A percentile compares a stretch with the other conserved stretches of the same genome.
These are phyloP conservation scores for Threskiornis aethiopicus DNA, from an alignment of 2,797 vertebrate genomes.

Conservation along the genomic window DNA sequence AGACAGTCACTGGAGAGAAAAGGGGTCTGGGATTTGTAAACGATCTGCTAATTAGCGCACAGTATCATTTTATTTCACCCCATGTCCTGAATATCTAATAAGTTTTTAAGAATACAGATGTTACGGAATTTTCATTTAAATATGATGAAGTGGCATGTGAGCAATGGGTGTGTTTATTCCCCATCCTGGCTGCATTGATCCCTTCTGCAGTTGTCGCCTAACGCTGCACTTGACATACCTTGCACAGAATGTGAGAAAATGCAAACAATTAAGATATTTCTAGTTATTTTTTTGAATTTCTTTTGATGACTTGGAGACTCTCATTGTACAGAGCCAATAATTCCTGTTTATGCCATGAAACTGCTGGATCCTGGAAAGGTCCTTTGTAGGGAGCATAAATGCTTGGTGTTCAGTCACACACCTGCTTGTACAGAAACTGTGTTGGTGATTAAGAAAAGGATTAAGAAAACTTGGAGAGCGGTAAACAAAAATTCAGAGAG, in stretches of 20 bases:
- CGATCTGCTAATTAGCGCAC: background rate
- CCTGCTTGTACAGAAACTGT: background rate
- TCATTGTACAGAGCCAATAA: background rate
- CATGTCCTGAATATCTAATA: background rate
- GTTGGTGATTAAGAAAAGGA: background rate
- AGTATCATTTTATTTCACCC: background rate
- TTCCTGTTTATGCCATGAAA: background rate
- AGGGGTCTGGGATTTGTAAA: conserved; percentile 7
- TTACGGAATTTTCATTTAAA: background rate
- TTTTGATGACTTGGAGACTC: background rate
- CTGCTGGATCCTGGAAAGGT: background rate
- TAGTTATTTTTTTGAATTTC: background rate
- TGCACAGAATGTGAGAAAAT: background rate
- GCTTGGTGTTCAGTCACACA: background rate
- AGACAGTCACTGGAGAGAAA: background rate
- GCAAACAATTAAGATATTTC: background rate
- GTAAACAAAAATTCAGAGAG: background rate
- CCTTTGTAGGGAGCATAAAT: background rate
- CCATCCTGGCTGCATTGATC: background rate
- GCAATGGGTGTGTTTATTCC: background rate
- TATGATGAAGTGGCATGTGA: background rate
- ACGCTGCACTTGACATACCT: fast-evolving
- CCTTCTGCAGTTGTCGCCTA: background rate
- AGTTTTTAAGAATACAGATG: background rate
- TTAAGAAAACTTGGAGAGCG: background rate